A percentile compares a stretch with the other conserved stretches of the same genome.
Conservation (phyloP, 2,888 invertebrate genomes). For the Chymomyza procnemis region DNA sequence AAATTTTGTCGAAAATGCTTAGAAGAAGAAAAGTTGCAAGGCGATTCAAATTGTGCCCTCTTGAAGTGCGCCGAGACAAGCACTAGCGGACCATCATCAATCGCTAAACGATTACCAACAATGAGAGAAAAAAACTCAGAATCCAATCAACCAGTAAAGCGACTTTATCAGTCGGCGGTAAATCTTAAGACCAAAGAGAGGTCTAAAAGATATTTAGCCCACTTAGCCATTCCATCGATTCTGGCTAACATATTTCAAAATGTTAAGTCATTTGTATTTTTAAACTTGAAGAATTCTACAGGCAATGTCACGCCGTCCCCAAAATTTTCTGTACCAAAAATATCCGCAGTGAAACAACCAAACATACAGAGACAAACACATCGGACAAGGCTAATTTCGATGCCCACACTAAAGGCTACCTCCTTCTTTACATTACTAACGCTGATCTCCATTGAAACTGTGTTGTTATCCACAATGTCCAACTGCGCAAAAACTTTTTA, state of each 20-base stretch:
- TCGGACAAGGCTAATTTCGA: constrained; percentile 68
- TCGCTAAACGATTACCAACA: not conserved
- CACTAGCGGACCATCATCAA: not conserved
- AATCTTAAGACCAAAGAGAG: constrained; percentile 51
- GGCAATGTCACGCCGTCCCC: not conserved
- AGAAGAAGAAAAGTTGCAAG: not conserved
- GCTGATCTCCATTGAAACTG: constrained; percentile 81
- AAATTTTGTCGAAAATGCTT: not conserved
- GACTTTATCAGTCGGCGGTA: constrained; percentile 34
- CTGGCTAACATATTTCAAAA: not conserved
- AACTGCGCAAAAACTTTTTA: constrained; percentile 91
- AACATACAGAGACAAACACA: constrained; percentile 9
- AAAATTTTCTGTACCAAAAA: not conserved
- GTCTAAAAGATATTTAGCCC: not conserved
- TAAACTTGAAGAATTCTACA: not conserved
- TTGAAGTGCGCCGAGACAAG: not conserved
- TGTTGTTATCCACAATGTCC: constrained; percentile 81
- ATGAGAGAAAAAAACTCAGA: not conserved
- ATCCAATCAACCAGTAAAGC: constrained; percentile 17
- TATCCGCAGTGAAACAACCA: not conserved
- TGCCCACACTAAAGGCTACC: constrained; percentile 77
- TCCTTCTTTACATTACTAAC: constrained; percentile 81
- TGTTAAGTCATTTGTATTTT: not conserved
- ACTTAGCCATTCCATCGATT: not conserved
- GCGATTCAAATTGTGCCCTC: not conserved